phyloP scores from a whole-genome alignment of 2,113 vertebrate species.

The Dissostichus mawsoni region DNA sequence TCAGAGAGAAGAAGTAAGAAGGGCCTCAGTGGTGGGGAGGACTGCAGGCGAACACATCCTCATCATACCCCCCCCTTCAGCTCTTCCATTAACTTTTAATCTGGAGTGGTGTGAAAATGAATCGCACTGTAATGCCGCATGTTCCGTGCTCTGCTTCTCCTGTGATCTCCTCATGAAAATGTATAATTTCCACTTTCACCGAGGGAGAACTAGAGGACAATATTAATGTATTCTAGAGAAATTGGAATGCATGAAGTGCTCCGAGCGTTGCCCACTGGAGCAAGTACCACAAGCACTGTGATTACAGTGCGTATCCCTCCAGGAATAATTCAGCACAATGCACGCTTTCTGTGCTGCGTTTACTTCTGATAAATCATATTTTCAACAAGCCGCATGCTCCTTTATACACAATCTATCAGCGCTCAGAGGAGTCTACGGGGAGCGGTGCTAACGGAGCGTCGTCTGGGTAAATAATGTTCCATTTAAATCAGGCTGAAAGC shows the following conservation, averaged over 20 bases:
- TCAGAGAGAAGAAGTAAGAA: slow-evolving; percentile 30
- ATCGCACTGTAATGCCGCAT: slow-evolving; percentile 34
- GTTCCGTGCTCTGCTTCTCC: slow-evolving; percentile 46
- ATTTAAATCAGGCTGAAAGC: slow-evolving; percentile 6
- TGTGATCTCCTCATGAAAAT: slow-evolving; percentile 68
- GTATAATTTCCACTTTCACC: slow-evolving; percentile 55
- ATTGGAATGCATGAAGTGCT: slow-evolving; percentile 60
- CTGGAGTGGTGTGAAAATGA: slow-evolving; percentile 50
- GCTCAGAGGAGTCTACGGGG: background rate
- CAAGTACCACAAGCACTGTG: slow-evolving; percentile 32
- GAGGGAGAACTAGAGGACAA: slow-evolving; percentile 54
- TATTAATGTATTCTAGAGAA: slow-evolving; percentile 58
- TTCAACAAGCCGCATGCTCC: slow-evolving; percentile 2
- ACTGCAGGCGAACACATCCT: slow-evolving; percentile 16
- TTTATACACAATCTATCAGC: slow-evolving; percentile 11
- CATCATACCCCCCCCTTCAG: slow-evolving; percentile 41
- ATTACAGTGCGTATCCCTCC: slow-evolving; percentile 40
- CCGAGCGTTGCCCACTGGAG: slow-evolving; percentile 32
- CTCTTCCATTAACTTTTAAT: slow-evolving; percentile 66
- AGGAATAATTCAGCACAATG: slow-evolving; percentile 50
- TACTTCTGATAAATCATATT: slow-evolving; percentile 50
- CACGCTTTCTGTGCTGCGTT: slow-evolving; percentile 26
- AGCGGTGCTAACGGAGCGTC: background rate
- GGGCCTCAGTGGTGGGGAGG: background rate
- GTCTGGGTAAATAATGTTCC: background rate